Base-by-base conservation (phyloP, 2,888 invertebrate genomes). In the Heteropelma amictum region DNA sequence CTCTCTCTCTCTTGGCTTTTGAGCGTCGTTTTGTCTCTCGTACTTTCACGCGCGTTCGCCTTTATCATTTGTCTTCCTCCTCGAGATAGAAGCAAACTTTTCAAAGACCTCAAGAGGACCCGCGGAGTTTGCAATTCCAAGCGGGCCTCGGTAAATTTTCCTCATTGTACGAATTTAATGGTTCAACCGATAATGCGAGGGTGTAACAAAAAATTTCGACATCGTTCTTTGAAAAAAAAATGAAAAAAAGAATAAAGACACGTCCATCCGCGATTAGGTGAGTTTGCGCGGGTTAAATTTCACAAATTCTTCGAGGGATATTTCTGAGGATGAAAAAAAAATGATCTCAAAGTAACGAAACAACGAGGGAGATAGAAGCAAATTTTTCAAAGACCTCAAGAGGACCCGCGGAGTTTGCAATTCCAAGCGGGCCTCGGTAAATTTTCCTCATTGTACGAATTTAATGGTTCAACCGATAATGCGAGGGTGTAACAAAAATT, bases 51-150 rank as follows among this genome's bases (percentile, higher is more conserved):
- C 64, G 69, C 53, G 33, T 53, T 51, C 70, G 63, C 76, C 70
- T 69, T 76, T 82, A 82, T 86, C 85, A 85, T 86, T 86, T 86
- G 85, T 86, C 86, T 86, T 85, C 82, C 83, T 83, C 84, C 79
- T 49, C 49, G 35, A 45, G 60, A 45, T 86, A 85, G 84, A 83
- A 81, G 76, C 82, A 83, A 86, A 86, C 81, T 86, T 86, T 83
- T 60, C 85, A 82, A 85, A 85, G 85, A 83, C 82, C 82, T 78
- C 40, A 33, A 28, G 33, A 19, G n/a, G n/a, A n/a, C n/a, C 12
- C 76, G 71, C 81, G 78, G 82, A 85, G 84, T 85, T 84, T 65
- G 42, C 42, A 65, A 53, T 60, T 60, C 60, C 56, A n/a, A 12
- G 38, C 56, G 56, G 23, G 40, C 40, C 79, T 77, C 78, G 79